A percentile compares a stretch with the other conserved stretches of the same genome.
phyloP scores from a whole-genome alignment of 2,797 vertebrate genomes.

The Catharus ustulatus region DNA sequence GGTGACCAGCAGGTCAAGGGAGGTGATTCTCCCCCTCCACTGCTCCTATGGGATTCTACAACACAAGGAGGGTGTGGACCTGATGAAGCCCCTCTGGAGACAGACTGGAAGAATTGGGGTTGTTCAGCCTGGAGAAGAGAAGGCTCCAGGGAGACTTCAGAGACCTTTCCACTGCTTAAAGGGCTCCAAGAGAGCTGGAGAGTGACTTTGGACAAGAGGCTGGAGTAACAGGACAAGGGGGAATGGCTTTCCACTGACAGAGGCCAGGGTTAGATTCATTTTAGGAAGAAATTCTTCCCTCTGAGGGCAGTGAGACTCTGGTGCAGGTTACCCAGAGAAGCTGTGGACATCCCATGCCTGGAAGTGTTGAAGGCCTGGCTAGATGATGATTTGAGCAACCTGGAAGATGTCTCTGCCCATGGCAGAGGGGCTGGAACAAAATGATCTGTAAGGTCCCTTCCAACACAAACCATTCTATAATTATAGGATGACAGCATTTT shows the following conservation, averaged over 20 bases:
- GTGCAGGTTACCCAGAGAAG: not conserved
- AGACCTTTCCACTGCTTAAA: not conserved
- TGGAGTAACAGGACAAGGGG: not conserved
- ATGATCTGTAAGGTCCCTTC: not conserved
- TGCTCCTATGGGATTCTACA: not conserved
- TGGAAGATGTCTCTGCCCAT: not conserved
- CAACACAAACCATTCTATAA: not conserved
- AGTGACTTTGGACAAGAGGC: not conserved
- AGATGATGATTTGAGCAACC: not conserved
- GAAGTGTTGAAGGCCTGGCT: not conserved
- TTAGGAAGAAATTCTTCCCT: not conserved
- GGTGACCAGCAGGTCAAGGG: not conserved
- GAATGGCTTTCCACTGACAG: not conserved
- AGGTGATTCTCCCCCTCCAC: not conserved
- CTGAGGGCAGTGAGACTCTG: not conserved
- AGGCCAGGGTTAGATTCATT: not conserved
- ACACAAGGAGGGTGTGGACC: not conserved
- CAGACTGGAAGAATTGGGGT: not conserved
- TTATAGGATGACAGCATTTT: not conserved
- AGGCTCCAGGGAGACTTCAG: not conserved
- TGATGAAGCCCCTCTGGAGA: not conserved
- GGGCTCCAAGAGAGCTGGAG: not conserved
- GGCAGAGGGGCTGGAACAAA: not conserved
- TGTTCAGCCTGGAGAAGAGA: not conserved
- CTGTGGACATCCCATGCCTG: not conserved